Conservation (phyloP, 2,888 invertebrate genomes). For the Eudasyphora cyanicolor region DNA sequence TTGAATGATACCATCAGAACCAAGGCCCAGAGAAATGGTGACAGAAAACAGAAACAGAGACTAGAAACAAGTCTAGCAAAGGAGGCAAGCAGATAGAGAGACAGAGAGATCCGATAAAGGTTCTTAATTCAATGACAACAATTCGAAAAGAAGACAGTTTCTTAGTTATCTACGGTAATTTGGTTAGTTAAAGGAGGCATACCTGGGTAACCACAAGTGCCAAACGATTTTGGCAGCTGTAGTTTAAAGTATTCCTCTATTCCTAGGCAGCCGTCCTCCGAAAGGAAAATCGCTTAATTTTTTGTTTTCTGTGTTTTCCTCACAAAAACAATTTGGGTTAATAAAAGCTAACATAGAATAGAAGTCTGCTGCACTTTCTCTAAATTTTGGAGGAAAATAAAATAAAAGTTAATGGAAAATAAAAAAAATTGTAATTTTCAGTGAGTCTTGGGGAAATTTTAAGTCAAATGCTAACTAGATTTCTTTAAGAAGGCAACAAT, state of each 20-base stretch:
- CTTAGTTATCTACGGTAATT: background rate
- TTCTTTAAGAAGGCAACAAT: no score
- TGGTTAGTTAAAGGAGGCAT: background rate
- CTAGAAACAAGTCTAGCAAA: background rate
- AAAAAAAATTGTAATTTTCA: no score
- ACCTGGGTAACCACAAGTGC: background rate
- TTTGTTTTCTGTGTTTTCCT: background rate
- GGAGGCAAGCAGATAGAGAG: background rate
- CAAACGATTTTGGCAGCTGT: background rate
- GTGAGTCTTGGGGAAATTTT: no score
- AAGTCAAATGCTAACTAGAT: no score
- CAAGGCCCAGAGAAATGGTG: background rate
- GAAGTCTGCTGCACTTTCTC: no score
- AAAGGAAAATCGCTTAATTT: background rate
- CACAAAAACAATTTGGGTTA: conserved; percentile 13
- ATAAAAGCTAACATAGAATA: background rate
- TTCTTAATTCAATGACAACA: conserved; percentile 18
- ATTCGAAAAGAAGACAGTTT: conserved; percentile 11
- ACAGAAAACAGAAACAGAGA: background rate
- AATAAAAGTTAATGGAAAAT: no score
- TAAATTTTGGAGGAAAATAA: no score
- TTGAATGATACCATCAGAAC: conserved; percentile 23
- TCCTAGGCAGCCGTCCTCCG: conserved; percentile 23
- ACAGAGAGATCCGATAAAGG: background rate
- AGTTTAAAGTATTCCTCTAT: conserved; percentile 37